These are phyloP conservation scores for Pangasius sanitwongsei DNA, from an alignment of 2,797 vertebrate species.

Conservation along the genomic window DNA sequence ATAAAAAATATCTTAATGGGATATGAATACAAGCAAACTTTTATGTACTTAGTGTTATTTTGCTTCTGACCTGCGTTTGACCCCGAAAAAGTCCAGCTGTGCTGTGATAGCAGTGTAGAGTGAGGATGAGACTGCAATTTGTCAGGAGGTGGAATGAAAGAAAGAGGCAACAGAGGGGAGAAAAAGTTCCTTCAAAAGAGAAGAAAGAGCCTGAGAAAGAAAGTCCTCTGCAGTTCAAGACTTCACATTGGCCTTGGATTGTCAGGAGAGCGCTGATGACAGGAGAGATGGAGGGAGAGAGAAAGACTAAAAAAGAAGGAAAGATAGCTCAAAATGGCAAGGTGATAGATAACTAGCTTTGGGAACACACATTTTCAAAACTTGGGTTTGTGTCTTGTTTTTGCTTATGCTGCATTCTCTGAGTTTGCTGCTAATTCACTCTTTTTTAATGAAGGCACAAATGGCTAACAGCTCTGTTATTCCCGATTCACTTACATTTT, in stretches of 20 bases:
- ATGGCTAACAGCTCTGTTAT: not conserved
- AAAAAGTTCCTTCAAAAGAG: slow-evolving; percentile 68
- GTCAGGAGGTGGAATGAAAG: slow-evolving; percentile 60
- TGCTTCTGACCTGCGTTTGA: slow-evolving; percentile 51
- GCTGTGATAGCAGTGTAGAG: slow-evolving; percentile 58
- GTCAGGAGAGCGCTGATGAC: slow-evolving; percentile 70
- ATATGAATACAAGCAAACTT: slow-evolving; percentile 2
- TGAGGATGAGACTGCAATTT: slow-evolving; percentile 68
- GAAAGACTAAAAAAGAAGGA: slow-evolving; percentile 60
- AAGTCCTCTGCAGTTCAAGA: slow-evolving; percentile 68
- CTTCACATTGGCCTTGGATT: slow-evolving; percentile 79
- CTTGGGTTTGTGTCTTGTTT: not conserved
- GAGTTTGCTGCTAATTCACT: not conserved
- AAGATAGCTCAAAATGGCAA: slow-evolving; percentile 74
- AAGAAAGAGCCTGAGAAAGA: slow-evolving; percentile 55
- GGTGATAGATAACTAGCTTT: slow-evolving; percentile 72
- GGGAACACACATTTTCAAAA: not conserved
- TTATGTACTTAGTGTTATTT: slow-evolving; percentile 23
- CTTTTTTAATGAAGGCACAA: not conserved
- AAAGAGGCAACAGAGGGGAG: slow-evolving; percentile 32
- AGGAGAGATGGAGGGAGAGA: slow-evolving; percentile 62
- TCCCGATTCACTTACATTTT: not conserved
- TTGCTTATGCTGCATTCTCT: not conserved
- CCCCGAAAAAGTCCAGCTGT: slow-evolving; percentile 49
- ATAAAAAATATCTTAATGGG: not conserved